Evolutionary conservation across 2,113 vertebrate genomes (phyloP), one percentile per base, ranked within the genome.

Genomic region (Tragelaphus buxtoni): DNA sequence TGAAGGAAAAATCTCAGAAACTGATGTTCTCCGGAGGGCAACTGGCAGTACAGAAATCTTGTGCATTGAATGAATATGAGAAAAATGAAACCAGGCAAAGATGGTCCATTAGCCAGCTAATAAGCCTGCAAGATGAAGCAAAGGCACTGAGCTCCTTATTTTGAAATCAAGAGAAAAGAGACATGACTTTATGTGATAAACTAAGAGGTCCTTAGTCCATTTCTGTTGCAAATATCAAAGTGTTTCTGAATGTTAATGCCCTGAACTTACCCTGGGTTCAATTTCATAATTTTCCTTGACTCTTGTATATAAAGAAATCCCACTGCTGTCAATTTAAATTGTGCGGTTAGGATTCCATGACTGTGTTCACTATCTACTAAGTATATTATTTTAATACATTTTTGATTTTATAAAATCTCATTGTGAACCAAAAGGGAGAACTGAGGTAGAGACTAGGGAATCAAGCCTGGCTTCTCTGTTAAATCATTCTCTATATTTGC

Each of bases 101-200:
- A 90, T 69, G 89, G 83, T 12, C 74, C 96, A 96, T 96, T 96
- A 96, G 85, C 65, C 39, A 47, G 82, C 58, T 97, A 97, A 95
- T 95, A 90, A 65, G 74, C 95, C 51, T 85, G 35, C n/a, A 77
- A 90, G 88, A 92, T 90, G 85, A n/a, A 96, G 88, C 22, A n/a
- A 14, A 84, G 77, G 28, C 47, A 9, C 1, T 1, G 22, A 86
- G 81, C 55, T 97, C 51, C 81, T 96, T 76, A 76, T 91, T 95
- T 88, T 87, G 60, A 90, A 84, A 92, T 90, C 39, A 39, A 53
- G 72, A 93, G 49, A n/a, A 42, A 60, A 69, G 45, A 74, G 22
- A 88, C 7, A 24, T 47, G 86, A 65, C 22, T 63, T 80, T 72
- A 53, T 45, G 22, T 61, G 76, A 77, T 77, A 90, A 91, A 35